A percentile compares a stretch with the other conserved stretches of the same genome.
phyloP scores from a whole-genome alignment of 2,797 vertebrate genomes.

The Enoplosus armatus region DNA sequence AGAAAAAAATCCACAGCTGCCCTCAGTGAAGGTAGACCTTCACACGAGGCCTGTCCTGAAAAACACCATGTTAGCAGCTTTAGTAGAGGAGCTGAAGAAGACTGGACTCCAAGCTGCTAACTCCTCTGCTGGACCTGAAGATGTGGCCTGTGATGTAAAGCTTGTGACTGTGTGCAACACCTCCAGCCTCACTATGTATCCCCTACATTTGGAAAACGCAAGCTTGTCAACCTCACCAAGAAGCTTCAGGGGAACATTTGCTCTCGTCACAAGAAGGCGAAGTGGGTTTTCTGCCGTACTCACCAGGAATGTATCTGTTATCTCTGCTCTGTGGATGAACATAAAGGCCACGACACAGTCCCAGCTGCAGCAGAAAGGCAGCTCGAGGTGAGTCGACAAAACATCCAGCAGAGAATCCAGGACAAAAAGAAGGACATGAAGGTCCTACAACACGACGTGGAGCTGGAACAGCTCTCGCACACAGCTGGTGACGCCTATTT shows the following conservation, averaged over 20 bases:
- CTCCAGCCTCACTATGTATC: not conserved
- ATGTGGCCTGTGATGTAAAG: not conserved
- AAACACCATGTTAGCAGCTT: not conserved
- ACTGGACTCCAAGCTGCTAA: not conserved
- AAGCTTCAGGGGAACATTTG: not conserved
- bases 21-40: not conserved
- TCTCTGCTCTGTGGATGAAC: not conserved
- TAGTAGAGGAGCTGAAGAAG: not conserved
- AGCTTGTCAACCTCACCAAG: not conserved
- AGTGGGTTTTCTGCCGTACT: not conserved
- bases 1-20: not conserved
- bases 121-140: not conserved
- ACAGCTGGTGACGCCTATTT: not conserved
- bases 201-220: not conserved
- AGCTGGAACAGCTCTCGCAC: not conserved
- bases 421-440: not conserved
- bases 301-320: not conserved
- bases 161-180: not conserved
- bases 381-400: not conserved
- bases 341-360: not conserved
- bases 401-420: not conserved
- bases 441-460: not conserved
- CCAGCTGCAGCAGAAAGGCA: too few species aligned
- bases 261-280: not conserved
- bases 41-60: not conserved